Conservation (phyloP, 2,113 vertebrate genomes). For the Plecturocebus donacophilus region DNA sequence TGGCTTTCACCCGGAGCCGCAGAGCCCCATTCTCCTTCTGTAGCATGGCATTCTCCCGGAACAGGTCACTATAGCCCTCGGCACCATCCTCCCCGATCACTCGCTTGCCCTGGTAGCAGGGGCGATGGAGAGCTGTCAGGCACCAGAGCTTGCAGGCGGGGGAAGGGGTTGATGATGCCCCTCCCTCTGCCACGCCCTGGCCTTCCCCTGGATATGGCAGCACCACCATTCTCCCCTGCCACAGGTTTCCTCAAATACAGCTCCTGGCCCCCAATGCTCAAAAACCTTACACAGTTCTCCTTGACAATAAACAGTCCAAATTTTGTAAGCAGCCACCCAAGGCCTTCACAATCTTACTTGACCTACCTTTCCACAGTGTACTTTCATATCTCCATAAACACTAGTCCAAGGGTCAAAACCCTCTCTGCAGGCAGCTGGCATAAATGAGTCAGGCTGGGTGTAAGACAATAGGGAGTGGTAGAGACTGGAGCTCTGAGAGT, state of each 20-base stretch:
- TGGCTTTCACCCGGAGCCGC: conserved; percentile 95
- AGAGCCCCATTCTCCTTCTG: conserved; percentile 93
- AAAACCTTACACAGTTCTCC: background rate
- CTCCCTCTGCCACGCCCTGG: background rate
- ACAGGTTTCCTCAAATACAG: background rate
- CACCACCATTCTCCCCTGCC: too few relatives aligned
- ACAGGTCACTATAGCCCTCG: conserved; percentile 94
- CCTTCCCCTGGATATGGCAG: background rate
- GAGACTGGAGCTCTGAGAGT: background rate
- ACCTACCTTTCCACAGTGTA: background rate
- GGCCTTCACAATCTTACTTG: background rate
- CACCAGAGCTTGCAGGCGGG: fast-evolving
- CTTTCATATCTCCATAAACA: background rate
- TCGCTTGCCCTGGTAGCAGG: conserved; percentile 91
- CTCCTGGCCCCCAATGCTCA: background rate
- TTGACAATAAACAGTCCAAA: background rate
- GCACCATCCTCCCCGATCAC: conserved; percentile 92
- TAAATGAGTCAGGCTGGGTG: background rate
- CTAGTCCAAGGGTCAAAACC: background rate
- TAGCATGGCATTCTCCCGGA: conserved; percentile 94
- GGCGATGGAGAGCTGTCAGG: background rate
- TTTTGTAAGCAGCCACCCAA: too few relatives aligned
- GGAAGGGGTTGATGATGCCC: fast-evolving
- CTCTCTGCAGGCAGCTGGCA: background rate
- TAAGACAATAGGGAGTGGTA: background rate